These are phyloP conservation scores for Synergus gifuensis DNA, from an alignment of 2,888 invertebrate genomes.

Conservation along the genomic window DNA sequence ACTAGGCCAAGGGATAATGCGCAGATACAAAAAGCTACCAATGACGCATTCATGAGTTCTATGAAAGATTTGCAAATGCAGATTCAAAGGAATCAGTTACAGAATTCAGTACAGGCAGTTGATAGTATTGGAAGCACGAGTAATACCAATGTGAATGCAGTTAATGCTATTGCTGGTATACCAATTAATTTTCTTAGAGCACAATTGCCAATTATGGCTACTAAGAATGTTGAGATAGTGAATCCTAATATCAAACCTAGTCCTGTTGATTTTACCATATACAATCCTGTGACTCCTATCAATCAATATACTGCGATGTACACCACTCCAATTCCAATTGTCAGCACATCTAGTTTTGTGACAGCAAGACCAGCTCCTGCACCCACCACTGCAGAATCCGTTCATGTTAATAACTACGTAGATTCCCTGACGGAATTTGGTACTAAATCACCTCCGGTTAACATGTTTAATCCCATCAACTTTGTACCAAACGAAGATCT, in stretches of 20 bases:
- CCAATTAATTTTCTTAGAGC: slow-evolving; percentile 59
- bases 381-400: slow-evolving; percentile 56
- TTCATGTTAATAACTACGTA: slow-evolving; percentile 64
- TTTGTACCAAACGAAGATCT: slow-evolving; percentile 73
- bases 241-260: slow-evolving; percentile 73
- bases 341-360: slow-evolving; percentile 67
- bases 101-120: slow-evolving; percentile 55
- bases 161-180: slow-evolving; percentile 56
- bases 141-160: slow-evolving; percentile 59
- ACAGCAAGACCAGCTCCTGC: slow-evolving; percentile 62
- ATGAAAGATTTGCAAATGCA: slow-evolving; percentile 67
- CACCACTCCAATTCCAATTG: slow-evolving; percentile 73
- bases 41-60: slow-evolving; percentile 64
- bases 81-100: slow-evolving; percentile 61
- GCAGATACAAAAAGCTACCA: slow-evolving; percentile 64
- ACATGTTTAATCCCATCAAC: slow-evolving; percentile 72
- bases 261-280: slow-evolving; percentile 60
- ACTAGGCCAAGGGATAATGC: slow-evolving; percentile 56
- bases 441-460: slow-evolving; percentile 58
- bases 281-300: slow-evolving; percentile 63
- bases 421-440: slow-evolving; percentile 68
- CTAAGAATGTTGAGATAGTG: slow-evolving; percentile 72
- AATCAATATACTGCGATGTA: slow-evolving; percentile 68
- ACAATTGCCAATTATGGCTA: slow-evolving; percentile 69
- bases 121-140: slow-evolving; percentile 68